These are phyloP conservation scores for Chelonoidis abingdonii DNA, from an alignment of 2,113 vertebrate species.

Conservation along the genomic window DNA sequence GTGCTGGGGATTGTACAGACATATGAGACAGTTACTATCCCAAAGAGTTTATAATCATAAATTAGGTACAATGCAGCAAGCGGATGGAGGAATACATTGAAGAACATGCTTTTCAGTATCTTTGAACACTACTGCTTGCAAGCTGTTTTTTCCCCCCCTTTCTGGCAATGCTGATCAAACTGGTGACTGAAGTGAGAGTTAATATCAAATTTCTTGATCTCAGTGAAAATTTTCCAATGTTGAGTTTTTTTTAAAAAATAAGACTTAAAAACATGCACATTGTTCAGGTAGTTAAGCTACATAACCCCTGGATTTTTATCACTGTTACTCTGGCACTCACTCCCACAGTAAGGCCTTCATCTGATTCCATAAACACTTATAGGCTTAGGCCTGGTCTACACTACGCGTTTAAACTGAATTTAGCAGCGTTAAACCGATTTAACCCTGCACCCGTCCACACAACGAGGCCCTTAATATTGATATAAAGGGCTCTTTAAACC, in stretches of 20 bases:
- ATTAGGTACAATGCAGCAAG: background rate
- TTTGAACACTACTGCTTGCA: background rate
- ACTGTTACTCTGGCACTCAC: background rate
- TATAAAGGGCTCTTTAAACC: too few relatives aligned
- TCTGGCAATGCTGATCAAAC: background rate
- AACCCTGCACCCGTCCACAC: too few relatives aligned
- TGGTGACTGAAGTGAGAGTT: background rate
- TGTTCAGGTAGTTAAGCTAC: background rate
- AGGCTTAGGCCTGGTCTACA: too few relatives aligned
- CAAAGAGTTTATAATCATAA: background rate
- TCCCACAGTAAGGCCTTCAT: background rate
- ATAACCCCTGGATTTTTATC: background rate
- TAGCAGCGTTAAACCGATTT: too few relatives aligned
- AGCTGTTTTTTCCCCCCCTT: background rate
- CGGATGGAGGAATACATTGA: background rate
- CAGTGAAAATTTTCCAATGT: background rate
- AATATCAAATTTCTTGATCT: background rate
- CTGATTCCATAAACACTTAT: background rate
- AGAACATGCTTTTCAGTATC: background rate
- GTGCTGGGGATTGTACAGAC: background rate
- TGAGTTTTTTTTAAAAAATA: background rate
- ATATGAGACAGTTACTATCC: background rate
- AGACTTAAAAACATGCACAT: background rate
- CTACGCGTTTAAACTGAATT: too few relatives aligned
- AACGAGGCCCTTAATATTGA: too few relatives aligned